These are phyloP conservation scores for Xiphorhynchus erythropygius DNA, from an alignment of 2,797 vertebrate genomes.

Conservation along the genomic window DNA sequence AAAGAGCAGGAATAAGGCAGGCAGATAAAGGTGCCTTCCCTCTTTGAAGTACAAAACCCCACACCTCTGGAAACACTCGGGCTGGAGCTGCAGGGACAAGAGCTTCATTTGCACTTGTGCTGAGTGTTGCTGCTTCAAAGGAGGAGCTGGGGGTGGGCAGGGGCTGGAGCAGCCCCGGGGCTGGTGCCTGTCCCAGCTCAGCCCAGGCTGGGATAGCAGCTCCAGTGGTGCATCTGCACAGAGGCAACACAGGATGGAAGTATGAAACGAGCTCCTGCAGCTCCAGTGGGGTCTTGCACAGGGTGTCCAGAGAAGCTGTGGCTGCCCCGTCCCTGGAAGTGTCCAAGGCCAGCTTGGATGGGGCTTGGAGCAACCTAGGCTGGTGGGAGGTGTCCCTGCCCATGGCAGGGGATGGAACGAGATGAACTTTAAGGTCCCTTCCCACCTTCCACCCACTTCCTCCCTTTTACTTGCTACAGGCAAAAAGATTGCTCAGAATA, in stretches of 20 bases:
- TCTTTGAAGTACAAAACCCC: neutral
- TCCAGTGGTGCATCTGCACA: neutral
- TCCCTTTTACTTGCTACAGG: neutral
- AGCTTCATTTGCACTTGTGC: slow-evolving; percentile 9
- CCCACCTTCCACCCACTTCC: neutral
- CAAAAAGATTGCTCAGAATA: neutral
- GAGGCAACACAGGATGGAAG: neutral
- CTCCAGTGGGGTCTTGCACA: neutral
- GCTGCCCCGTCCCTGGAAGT: neutral
- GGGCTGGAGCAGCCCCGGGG: neutral
- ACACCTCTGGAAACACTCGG: neutral
- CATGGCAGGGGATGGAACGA: fast-evolving
- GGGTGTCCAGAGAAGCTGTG: neutral
- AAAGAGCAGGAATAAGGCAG: neutral
- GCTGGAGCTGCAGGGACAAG: neutral
- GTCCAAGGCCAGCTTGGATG: neutral
- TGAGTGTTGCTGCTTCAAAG: slow-evolving; percentile 19
- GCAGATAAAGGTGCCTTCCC: neutral
- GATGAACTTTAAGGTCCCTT: neutral
- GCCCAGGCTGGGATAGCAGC: neutral
- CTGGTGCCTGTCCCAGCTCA: neutral
- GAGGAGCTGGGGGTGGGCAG: neutral
- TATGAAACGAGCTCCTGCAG: neutral
- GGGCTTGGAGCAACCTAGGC: neutral
- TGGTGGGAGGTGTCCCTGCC: neutral